Evolutionary conservation across 2,888 invertebrate genomes (phyloP), one percentile per base, ranked within the genome.

Genomic region (Heterodera filipjevi): DNA sequence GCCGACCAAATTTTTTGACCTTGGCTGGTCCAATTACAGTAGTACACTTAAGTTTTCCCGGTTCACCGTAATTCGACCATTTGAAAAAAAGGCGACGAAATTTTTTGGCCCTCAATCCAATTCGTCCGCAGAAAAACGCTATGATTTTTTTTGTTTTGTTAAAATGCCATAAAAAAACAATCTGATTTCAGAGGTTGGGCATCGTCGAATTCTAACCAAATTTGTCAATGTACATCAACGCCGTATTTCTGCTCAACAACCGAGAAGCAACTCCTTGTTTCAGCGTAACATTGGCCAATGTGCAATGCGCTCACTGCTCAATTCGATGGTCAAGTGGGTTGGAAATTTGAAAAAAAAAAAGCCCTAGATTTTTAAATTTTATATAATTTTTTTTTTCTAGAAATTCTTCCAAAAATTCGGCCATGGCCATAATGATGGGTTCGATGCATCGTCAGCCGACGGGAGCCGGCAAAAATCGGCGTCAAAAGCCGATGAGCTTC

Each of bases 251-350:
- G 53, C 46, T 3, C 39, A 46, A 22, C 76, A 35, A 19, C 59
- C 10, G 1, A n/a, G 46, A 22, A 30, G 19, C 33, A 75, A 19
- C 10, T 53, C 32, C 14, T 10, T 85, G 2, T 77, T 76, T 22
- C 66, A 80, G 27, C 71, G 84, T 1, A 80, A 84, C 49, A 80
- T 85, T 12, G 84, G 84, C 16, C 84, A 84, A 32, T 80, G 79
- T 35, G 79, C 84, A 16, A 84, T 84, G 80, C 77, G 80, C 16
- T 76, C 82, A 27, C 73, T 71, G 53, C 68, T 84, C 16, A 71
- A 80, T 32, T 66, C 74, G 12, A 72, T 84, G 46, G 79, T 84
- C 16, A 77, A 80, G 79, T 83, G 66, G 39, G 77, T 71, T 46
- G 27, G 32, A 1, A 19, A 27, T 59, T 6, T 59, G 10, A 27